A percentile compares a stretch with the other conserved stretches of the same genome.
These are phyloP conservation scores for Caenorhabditis japonica DNA, from an alignment of 2,888 invertebrate genomes.

Conservation along the genomic window DNA sequence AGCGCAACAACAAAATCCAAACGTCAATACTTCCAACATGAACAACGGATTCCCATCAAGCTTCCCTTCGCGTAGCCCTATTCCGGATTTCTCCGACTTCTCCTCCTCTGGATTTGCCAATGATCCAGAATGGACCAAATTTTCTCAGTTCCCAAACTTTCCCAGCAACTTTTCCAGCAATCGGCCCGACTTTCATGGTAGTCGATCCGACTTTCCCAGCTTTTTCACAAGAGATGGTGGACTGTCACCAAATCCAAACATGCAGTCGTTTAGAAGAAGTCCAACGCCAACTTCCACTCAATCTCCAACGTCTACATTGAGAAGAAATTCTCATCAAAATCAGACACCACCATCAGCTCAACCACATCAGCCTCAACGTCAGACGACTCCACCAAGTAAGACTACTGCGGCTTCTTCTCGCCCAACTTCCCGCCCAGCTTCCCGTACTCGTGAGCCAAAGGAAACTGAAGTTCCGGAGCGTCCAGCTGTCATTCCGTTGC, in stretches of 20 bases:
- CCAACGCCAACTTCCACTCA: slow-evolving; percentile 42
- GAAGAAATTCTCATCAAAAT: slow-evolving; percentile 37
- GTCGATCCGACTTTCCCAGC: slow-evolving; percentile 21
- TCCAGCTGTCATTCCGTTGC: slow-evolving; percentile 52
- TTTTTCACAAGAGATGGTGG: slow-evolving; percentile 41
- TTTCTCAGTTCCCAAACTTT: slow-evolving; percentile 34
- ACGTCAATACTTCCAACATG: slow-evolving; percentile 35
- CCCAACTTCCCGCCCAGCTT: slow-evolving; percentile 36
- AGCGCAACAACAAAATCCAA: slow-evolving; percentile 21
- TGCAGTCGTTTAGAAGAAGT: slow-evolving; percentile 23
- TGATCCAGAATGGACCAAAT: slow-evolving; percentile 44
- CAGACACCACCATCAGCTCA: slow-evolving; percentile 18
- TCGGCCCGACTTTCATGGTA: slow-evolving; percentile 18
- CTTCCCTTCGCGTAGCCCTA: slow-evolving; percentile 47
- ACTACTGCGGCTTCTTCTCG: slow-evolving; percentile 1
- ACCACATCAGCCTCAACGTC: slow-evolving; percentile 24
- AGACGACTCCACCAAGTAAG: slow-evolving; percentile 33
- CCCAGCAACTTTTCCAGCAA: slow-evolving; percentile 29
- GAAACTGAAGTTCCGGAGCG: slow-evolving; percentile 46
- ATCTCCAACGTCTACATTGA: slow-evolving; percentile 40
- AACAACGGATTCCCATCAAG: slow-evolving; percentile 37
- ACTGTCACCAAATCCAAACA: slow-evolving; percentile 41
- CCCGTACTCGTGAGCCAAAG: slow-evolving; percentile 45
- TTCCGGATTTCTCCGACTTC: slow-evolving; percentile 39
- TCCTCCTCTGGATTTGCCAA: slow-evolving; percentile 30